Evolutionary conservation across 2,113 vertebrate genomes (phyloP).

Genomic region (Irena cyanogastra): DNA sequence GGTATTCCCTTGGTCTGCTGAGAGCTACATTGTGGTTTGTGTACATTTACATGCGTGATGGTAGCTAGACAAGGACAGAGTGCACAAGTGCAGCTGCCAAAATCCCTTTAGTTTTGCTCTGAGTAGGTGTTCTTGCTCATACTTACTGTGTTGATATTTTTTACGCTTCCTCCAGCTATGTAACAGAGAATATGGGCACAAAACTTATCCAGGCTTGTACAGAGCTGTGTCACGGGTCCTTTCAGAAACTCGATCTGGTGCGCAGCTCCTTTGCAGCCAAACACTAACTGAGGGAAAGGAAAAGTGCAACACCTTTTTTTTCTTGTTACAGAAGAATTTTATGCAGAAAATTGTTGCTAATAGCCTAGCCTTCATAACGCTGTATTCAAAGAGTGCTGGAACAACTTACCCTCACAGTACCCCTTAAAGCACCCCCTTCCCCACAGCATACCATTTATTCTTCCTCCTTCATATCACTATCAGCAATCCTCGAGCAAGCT

Average conservation of each 20-base stretch:
- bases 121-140: neutral
- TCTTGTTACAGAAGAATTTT: neutral
- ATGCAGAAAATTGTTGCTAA: neutral
- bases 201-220: conserved; percentile 16
- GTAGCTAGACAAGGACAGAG: neutral
- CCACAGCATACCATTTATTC: neutral
- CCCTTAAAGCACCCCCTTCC: neutral
- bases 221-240: neutral
- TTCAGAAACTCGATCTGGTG: conserved; percentile 3
- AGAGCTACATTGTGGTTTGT: neutral
- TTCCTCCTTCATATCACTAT: neutral
- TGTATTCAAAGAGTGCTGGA: neutral
- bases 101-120: neutral
- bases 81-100: neutral
- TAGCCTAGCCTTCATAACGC: neutral
- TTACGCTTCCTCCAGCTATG: conserved; percentile 26
- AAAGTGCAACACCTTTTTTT: neutral
- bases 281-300: neutral
- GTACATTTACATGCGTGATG: accelerated
- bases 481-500: neutral
- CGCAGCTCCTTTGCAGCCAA: neutral
- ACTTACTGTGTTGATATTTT: conserved; percentile 26
- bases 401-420: neutral
- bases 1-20: neutral
- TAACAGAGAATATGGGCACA: neutral